Conservation (phyloP, 2,797 vertebrate species). For the Choloepus didactylus region DNA sequence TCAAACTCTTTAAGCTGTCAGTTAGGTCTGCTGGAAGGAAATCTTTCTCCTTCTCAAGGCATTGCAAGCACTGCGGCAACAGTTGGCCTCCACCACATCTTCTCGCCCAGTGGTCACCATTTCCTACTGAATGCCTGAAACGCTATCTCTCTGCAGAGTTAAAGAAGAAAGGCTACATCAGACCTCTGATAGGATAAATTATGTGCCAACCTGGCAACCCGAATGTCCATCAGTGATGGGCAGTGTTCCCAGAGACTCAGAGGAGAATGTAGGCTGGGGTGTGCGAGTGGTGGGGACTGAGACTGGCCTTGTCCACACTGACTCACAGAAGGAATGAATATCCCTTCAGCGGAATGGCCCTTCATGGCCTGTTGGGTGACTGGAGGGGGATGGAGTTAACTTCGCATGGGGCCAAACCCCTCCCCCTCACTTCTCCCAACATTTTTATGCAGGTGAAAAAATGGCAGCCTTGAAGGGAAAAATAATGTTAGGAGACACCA, state of each 20-base stretch:
- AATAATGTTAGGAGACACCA: background rate
- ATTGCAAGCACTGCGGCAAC: background rate
- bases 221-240: background rate
- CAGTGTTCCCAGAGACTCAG: background rate
- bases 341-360: background rate
- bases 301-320: background rate
- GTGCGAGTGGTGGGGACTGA: background rate
- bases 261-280: background rate
- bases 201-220: background rate
- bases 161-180: background rate
- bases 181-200: background rate
- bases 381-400: background rate
- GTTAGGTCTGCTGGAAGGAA: background rate
- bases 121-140: background rate
- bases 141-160: constrained; percentile 13
- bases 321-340: background rate
- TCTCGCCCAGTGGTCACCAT: background rate
- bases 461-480: background rate
- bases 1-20: background rate
- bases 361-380: background rate
- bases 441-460: background rate
- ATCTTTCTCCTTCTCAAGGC: background rate
- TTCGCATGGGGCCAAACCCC: too few relatives aligned
- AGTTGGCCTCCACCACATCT: background rate
- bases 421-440: background rate